Conservation (phyloP, 2,797 vertebrate genomes). For the Perodicticus potto region DNA sequence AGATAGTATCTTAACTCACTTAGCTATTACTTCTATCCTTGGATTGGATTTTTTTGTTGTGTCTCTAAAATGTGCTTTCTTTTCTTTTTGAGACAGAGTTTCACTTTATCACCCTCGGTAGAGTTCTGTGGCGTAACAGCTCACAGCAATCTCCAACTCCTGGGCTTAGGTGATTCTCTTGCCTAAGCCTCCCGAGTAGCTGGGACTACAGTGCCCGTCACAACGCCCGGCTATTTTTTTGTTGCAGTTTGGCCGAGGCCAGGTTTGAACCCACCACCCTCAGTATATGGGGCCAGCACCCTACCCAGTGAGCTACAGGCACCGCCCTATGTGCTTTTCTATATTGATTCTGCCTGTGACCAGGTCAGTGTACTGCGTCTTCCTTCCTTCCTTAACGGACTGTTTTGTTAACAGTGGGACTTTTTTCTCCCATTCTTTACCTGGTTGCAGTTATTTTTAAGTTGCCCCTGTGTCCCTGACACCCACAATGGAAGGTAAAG, state of each 20-base stretch:
- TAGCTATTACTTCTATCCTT: slow-evolving; percentile 72
- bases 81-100: no score
- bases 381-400: slow-evolving; percentile 81
- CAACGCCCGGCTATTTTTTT: no score
- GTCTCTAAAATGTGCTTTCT: slow-evolving; percentile 72
- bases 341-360: slow-evolving; percentile 77
- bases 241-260: no score
- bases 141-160: no score
- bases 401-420: slow-evolving; percentile 76
- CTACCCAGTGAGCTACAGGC: no score
- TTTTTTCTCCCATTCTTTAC: slow-evolving; percentile 76
- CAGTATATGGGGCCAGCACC: no score
- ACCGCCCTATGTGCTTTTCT: slow-evolving; percentile 61
- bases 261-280: no score
- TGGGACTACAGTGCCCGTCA: no score
- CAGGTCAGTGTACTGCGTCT: slow-evolving; percentile 69
- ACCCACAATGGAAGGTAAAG: slow-evolving; percentile 60
- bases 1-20: slow-evolving; percentile 62
- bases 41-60: slow-evolving; percentile 70
- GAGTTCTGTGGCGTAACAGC: no score
- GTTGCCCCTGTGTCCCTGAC: slow-evolving; percentile 76
- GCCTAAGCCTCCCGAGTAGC: no score
- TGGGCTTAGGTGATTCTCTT: no score
- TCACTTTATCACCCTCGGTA: no score
- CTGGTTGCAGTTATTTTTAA: slow-evolving; percentile 81